Conservation (phyloP, 1,140 invertebrate genomes). For the Elymnias hypermnestra region DNA sequence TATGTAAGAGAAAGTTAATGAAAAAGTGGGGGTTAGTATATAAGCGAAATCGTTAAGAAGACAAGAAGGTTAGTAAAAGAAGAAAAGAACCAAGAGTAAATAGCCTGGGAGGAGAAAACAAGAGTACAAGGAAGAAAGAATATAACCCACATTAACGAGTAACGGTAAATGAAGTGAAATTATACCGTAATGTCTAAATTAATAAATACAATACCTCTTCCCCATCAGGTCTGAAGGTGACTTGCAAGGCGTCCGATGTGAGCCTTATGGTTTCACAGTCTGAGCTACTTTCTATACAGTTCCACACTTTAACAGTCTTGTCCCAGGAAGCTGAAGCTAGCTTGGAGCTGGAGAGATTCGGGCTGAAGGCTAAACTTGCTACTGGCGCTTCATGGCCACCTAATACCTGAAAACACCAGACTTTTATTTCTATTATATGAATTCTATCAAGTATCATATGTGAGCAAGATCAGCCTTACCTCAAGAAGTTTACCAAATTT, state of each 20-base stretch:
- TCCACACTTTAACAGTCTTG: slow-evolving; percentile 94
- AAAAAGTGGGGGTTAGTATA: too few relatives aligned
- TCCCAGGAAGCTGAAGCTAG: slow-evolving; percentile 96
- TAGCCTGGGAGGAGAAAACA: too few relatives aligned
- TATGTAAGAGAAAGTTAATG: too few relatives aligned
- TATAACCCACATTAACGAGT: too few relatives aligned
- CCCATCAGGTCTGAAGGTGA: slow-evolving; percentile 92
- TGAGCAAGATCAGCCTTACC: slow-evolving; percentile 72
- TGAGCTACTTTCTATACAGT: slow-evolving; percentile 86
- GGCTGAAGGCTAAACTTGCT: slow-evolving; percentile 87
- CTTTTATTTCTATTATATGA: too few relatives aligned
- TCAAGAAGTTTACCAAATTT: slow-evolving; percentile 94
- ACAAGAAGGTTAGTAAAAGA: too few relatives aligned
- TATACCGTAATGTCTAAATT: too few relatives aligned
- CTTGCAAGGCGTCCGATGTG: slow-evolving; percentile 87
- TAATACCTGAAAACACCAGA: slow-evolving; percentile 78
- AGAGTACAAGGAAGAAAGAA: too few relatives aligned
- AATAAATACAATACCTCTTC: slow-evolving; percentile 78
- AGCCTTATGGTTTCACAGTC: slow-evolving; percentile 90
- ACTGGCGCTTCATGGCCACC: slow-evolving; percentile 96
- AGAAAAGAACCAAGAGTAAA: too few relatives aligned
- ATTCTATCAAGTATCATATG: too few relatives aligned
- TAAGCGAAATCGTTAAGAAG: too few relatives aligned
- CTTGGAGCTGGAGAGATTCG: slow-evolving; percentile 81
- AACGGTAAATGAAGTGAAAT: too few relatives aligned